A percentile compares a stretch with the other conserved stretches of the same genome.
Evolutionary conservation across 2,797 vertebrate genomes (phyloP).

Genomic region (Coregonus ussuriensis): DNA sequence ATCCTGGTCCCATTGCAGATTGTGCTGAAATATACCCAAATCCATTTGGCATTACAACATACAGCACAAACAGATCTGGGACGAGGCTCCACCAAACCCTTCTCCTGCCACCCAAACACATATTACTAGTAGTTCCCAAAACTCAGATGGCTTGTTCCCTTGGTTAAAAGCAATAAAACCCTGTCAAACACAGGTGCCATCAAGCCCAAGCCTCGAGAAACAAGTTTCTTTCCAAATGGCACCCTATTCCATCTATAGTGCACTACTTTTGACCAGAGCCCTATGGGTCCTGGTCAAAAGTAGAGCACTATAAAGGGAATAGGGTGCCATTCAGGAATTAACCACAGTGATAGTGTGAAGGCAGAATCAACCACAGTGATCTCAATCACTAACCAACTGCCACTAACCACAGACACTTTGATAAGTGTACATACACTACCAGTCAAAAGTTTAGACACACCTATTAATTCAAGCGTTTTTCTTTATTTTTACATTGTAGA

Average conservation of each 20-base stretch:
- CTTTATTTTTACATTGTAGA: too few species aligned
- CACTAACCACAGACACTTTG: constrained; percentile 44
- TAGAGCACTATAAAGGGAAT: background rate
- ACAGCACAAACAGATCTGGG: background rate
- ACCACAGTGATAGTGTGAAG: constrained; percentile 12
- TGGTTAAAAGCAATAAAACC: constrained; percentile 16
- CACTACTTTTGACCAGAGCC: background rate
- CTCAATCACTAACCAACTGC: constrained; percentile 40
- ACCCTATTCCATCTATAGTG: background rate
- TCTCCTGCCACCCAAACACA: background rate
- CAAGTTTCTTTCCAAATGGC: background rate
- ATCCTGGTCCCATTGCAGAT: background rate
- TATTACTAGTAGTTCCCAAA: background rate
- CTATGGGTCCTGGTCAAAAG: background rate
- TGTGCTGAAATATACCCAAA: background rate
- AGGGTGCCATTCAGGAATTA: background rate
- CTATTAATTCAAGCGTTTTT: too few species aligned
- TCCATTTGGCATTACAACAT: background rate
- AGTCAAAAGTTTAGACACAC: too few species aligned
- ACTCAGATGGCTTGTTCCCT: constrained; percentile 17
- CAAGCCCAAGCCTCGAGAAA: constrained; percentile 5
- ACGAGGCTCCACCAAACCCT: background rate
- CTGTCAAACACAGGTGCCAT: constrained; percentile 8
- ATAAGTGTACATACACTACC: constrained; percentile 46
- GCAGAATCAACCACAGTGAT: constrained; percentile 39